Base-by-base conservation (phyloP, 2,888 invertebrate species). In the Elegia similella region DNA sequence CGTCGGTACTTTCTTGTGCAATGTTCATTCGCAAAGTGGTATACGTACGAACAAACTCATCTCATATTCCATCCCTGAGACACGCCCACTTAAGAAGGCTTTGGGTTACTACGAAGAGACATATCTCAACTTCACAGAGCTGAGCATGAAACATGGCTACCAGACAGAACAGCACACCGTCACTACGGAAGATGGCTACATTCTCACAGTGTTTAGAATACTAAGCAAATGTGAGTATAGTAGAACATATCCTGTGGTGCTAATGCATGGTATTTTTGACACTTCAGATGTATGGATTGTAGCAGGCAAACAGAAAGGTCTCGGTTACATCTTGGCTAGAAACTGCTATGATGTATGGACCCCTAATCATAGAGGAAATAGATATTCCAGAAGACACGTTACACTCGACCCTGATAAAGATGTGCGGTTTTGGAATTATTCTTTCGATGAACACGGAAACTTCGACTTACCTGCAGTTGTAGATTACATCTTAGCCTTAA, bases 361-460 rank as follows among this genome's bases (percentile, higher is more conserved):
- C 0, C 75, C 68, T 1, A 87, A 87, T 62, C 84, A 87, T 15
- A 87, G 96, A 62, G 96, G 95, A 7, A 95, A 93, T 68, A 84
- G 83, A 12, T 95, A 94, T 75, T 92, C 93, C 1, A 82, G 91
- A 44, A 80, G 76, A n/a, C 95, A 95, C 66, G 69, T 78, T 0
- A 80, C 73, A 1, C 69, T 88, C 72, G 68, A 90, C 56, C 81
- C 89, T 0, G 70, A 86, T 56, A 75, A 59, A 0, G 86, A 93
- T 58, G 59, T 70, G 1, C 63, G 76, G 12, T 94, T 78, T 66
- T 94, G 93, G 93, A 68, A 90, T 30, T 94, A 85, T 70, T 93
- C 94, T 42, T 94, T 93, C 84, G 95, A 96, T 72, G 95, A 96
- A 76, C 94, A 95, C 76, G 96, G 95, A 0, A 70, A 85, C 47